phyloP scores from a whole-genome alignment of 2,113 vertebrate species.

The Hydropotes inermis region DNA sequence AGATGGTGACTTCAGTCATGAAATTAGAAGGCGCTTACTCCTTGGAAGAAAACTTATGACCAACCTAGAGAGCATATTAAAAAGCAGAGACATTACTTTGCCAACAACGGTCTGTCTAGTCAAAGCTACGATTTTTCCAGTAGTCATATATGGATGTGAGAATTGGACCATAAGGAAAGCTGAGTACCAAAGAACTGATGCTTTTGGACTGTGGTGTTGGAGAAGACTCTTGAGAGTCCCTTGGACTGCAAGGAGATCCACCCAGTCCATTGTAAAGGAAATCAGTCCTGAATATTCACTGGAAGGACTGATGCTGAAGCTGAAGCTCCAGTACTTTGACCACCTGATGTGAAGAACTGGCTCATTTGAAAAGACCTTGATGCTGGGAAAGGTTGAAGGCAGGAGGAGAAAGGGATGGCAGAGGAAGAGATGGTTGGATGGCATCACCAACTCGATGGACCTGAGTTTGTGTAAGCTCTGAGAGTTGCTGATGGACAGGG shows the following conservation, averaged over 20 bases:
- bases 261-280: not conserved
- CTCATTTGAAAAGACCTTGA: not conserved
- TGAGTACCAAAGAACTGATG: not conserved
- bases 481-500: not conserved
- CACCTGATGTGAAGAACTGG: not conserved
- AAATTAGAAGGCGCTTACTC: not conserved
- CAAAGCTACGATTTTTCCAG: not conserved
- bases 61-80: not conserved
- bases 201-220: not conserved
- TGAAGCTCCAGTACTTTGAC: not conserved
- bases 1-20: not conserved
- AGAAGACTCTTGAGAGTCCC: not conserved
- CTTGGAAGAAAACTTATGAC: not conserved
- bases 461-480: not conserved
- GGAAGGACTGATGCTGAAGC: not conserved
- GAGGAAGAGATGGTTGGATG: not conserved
- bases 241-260: not conserved
- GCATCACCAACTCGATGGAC: not conserved
- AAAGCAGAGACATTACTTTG: not conserved
- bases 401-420: not conserved
- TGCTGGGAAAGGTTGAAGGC: not conserved
- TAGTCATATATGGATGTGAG: not conserved
- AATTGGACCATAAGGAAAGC: not conserved
- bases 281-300: not conserved
- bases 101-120: not conserved